Conservation (phyloP, 2,888 invertebrate genomes). For the Cyclophora punctaria region DNA sequence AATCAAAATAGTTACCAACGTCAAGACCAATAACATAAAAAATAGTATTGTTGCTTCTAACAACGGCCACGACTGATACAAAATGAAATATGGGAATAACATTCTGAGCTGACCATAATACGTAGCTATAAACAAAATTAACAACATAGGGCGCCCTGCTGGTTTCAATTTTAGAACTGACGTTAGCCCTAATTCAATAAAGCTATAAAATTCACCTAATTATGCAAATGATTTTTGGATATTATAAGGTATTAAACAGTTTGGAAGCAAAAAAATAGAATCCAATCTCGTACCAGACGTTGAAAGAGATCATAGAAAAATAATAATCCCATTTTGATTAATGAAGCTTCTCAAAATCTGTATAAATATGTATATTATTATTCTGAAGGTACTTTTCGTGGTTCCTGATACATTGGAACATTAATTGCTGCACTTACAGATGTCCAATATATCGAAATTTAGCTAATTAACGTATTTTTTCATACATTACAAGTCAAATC, state of each 20-base stretch:
- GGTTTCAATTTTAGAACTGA: slow-evolving; percentile 73
- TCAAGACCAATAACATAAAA: slow-evolving; percentile 60
- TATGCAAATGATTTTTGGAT: slow-evolving; percentile 72
- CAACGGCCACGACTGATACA: slow-evolving; percentile 69
- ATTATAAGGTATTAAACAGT: slow-evolving; percentile 63
- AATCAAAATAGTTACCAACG: slow-evolving; percentile 24
- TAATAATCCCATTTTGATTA: no score
- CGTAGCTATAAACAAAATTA: slow-evolving; percentile 74
- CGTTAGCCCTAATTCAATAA: slow-evolving; percentile 75
- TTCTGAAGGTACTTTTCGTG: no score
- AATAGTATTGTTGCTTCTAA: slow-evolving; percentile 65
- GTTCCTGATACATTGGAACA: no score
- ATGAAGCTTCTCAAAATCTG: no score
- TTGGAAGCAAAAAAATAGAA: slow-evolving; percentile 60
- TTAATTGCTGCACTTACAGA: no score
- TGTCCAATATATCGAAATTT: no score
- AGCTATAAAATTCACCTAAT: slow-evolving; percentile 76
- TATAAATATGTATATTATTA: no score
- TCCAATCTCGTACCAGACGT: slow-evolving; percentile 31
- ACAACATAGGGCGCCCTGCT: slow-evolving; percentile 70
- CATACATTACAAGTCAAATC: no score
- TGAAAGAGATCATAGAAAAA: slow-evolving; percentile 41
- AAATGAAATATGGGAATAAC: slow-evolving; percentile 63
- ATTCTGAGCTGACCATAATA: slow-evolving; percentile 69
- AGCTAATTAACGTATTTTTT: no score